phyloP scores from a whole-genome alignment of 2,797 vertebrate species.

The Bradypodion ventrale region DNA sequence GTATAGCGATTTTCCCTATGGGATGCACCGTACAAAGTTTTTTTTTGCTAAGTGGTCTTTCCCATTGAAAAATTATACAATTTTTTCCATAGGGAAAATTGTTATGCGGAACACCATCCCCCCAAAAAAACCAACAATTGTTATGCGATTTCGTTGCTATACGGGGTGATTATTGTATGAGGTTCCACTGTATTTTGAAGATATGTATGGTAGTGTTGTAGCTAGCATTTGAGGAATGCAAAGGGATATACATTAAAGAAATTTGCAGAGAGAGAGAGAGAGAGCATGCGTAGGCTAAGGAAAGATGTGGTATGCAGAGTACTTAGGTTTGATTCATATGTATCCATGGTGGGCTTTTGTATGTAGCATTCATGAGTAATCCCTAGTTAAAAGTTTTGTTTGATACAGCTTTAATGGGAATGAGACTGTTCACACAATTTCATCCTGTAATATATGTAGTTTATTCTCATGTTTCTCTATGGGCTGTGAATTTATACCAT shows the following conservation, averaged over 20 bases:
- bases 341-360: not conserved
- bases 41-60: too few species aligned
- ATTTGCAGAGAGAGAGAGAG: too few species aligned
- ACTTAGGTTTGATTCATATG: not conserved
- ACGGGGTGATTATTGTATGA: too few species aligned
- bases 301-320: not conserved
- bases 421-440: not conserved
- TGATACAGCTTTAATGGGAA: not conserved
- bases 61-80: too few species aligned
- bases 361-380: not conserved
- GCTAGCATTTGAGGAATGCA: conserved; percentile 16
- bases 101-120: too few species aligned
- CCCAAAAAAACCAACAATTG: too few species aligned
- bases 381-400: not conserved
- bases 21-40: too few species aligned
- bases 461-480: not conserved
- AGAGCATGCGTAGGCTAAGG: too few species aligned
- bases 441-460: not conserved
- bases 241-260: conserved; percentile 21
- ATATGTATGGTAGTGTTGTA: not conserved
- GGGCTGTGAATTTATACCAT: too few species aligned
- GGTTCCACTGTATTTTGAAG: conserved; percentile 3
- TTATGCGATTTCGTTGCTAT: too few species aligned
- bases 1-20: too few species aligned
- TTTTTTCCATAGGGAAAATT: too few species aligned